Evolutionary conservation across 2,888 invertebrate genomes (phyloP).

Genomic region (Meteorus colon): DNA sequence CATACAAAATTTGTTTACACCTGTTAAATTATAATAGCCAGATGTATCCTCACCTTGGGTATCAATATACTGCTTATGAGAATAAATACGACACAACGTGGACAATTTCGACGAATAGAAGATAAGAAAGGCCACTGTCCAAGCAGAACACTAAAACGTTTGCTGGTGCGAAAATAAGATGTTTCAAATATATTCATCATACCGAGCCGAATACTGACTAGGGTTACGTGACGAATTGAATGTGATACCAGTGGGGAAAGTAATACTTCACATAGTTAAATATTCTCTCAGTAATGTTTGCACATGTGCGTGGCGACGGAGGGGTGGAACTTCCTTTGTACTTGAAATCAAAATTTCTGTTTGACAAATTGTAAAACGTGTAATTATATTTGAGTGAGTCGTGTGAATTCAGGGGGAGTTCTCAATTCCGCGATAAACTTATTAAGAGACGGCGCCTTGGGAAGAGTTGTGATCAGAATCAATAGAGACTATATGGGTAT

Average conservation of each 20-base stretch:
- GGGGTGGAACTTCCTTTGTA: no score
- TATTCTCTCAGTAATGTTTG: no score
- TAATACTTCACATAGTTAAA: no score
- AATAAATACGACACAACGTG: not conserved
- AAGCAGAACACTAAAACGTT: slow-evolving; percentile 2
- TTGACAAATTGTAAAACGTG: no score
- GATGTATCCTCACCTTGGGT: slow-evolving; percentile 27
- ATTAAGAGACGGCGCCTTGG: no score
- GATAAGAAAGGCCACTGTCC: slow-evolving; percentile 34
- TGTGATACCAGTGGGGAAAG: not conserved
- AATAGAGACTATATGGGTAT: no score
- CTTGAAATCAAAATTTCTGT: no score
- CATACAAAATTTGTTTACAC: not conserved
- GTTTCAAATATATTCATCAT: slow-evolving; percentile 3
- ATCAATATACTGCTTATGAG: slow-evolving; percentile 20
- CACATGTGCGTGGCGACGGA: no score
- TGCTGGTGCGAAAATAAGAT: not conserved
- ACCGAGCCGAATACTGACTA: not conserved
- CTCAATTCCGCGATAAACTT: no score
- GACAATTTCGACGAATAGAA: not conserved
- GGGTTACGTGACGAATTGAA: not conserved
- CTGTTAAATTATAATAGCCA: not conserved
- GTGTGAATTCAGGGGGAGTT: no score
- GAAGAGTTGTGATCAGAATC: no score
- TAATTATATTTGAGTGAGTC: no score